Evolutionary conservation across 2,113 vertebrate species (phyloP), one percentile per base, ranked within the genome.

Genomic region (Chamaetylas fuelleborni): DNA sequence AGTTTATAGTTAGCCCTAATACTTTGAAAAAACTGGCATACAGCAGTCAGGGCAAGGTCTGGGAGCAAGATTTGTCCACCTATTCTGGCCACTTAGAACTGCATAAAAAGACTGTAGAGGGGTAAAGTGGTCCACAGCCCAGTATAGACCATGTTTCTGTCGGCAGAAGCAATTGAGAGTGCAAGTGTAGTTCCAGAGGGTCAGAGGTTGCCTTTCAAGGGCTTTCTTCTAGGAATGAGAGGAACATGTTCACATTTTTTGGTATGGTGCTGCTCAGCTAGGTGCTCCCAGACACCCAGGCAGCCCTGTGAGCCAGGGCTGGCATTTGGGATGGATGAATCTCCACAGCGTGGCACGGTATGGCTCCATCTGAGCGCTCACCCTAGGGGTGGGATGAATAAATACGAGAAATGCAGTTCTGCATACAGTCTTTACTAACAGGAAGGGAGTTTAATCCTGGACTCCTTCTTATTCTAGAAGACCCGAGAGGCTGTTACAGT

Each of bases 321-420:
- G 7, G 31, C 2, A 1, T 62, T 73, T 0, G 2, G 29, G 64
- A 25, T 2, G 3, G 33, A 45, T 8, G 5, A 77, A 36, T 48
- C 31, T 65, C 48, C 1, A 6, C 36, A 31, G 53, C 0, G 1
- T 74, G 57, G 50, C 47, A 19, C 0, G 0, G n/a, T 36, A 36
- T 3, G 1, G 28, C 33, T 77, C 54, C n/a, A 8, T 65, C 40
- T 1, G 2, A 73, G 20, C 1, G 1, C 43, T 53, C 50, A 36
- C 26, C 6, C 34, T 42, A 6, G 4, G 31, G 23, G 12, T 51
- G 18, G 56, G 28, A 36, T 42, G 24, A 61, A 4, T 64, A 33
- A 65, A 3, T 67, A 34, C 1, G 2, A 67, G 77, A 57, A 79
- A 71, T 34, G 36, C 71, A 71, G 1, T 62, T 90, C 64, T 79